These are phyloP conservation scores for Zygothrica quintamaculata DNA, from an alignment of 2,888 invertebrate genomes.

Conservation along the genomic window DNA sequence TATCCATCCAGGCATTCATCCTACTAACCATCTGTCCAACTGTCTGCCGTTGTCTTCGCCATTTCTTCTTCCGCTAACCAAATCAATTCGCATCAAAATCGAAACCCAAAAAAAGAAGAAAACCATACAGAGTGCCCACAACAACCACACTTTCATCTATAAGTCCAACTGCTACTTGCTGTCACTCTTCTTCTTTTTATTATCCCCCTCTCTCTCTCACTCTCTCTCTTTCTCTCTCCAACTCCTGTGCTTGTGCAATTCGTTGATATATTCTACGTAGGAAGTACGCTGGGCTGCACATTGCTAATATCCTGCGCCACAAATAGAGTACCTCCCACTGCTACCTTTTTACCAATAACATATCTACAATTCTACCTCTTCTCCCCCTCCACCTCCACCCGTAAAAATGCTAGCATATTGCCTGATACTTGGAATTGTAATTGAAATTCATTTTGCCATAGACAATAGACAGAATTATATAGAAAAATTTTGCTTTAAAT, in stretches of 20 bases:
- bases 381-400: not conserved
- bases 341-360: no score
- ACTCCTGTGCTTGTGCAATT: slow-evolving; percentile 39
- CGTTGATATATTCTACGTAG: slow-evolving; percentile 64
- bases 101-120: no score
- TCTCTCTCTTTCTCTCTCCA: not conserved
- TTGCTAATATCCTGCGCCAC: slow-evolving; percentile 72
- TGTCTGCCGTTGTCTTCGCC: slow-evolving; percentile 3
- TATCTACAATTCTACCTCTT: no score
- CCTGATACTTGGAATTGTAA: slow-evolving; percentile 45
- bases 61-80: slow-evolving; percentile 59
- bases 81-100: slow-evolving; percentile 74
- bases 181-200: no score
- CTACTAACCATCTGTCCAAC: not conserved
- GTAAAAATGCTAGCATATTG: slow-evolving; percentile 11
- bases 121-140: slow-evolving; percentile 47
- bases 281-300: slow-evolving; percentile 74
- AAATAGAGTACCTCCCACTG: slow-evolving; percentile 4
- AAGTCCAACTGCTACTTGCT: slow-evolving; percentile 28
- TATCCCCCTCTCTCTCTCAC: not conserved
- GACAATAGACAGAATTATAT: slow-evolving; percentile 6
- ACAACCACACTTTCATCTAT: slow-evolving; percentile 51
- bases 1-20: not conserved
- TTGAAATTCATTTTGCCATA: slow-evolving; percentile 75
- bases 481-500: slow-evolving; percentile 18